Conservation (phyloP, 2,113 vertebrate genomes). For the Casuarius casuarius region DNA sequence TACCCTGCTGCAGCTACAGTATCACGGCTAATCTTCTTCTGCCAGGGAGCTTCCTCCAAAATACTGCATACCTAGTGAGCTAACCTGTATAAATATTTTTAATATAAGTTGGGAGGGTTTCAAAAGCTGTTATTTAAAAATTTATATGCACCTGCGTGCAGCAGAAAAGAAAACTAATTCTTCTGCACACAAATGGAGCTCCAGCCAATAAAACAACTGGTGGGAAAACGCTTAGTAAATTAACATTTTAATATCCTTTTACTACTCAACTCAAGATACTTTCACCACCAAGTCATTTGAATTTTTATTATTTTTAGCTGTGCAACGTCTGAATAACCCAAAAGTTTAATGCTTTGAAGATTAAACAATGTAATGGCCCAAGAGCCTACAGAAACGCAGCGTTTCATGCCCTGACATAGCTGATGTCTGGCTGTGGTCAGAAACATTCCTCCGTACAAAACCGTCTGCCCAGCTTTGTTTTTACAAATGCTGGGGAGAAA, state of each 20-base stretch:
- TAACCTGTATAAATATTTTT: constrained; percentile 39
- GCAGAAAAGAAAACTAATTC: constrained; percentile 43
- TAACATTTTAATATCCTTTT: constrained; percentile 66
- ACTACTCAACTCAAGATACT: constrained; percentile 46
- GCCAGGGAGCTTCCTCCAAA: constrained; percentile 39
- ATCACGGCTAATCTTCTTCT: neutral
- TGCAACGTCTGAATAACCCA: constrained; percentile 34
- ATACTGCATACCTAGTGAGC: neutral
- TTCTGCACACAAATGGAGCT: constrained; percentile 25
- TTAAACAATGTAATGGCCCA: constrained; percentile 58
- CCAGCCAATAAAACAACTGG: constrained; percentile 53
- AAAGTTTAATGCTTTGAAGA: constrained; percentile 64
- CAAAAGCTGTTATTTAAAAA: constrained; percentile 56
- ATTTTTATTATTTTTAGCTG: constrained; percentile 70
- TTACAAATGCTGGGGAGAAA: neutral
- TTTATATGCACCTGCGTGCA: constrained; percentile 35
- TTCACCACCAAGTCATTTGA: constrained; percentile 62
- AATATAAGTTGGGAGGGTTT: constrained; percentile 29
- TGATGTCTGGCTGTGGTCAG: constrained; percentile 59
- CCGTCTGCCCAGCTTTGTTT: constrained; percentile 49
- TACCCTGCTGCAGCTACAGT: neutral
- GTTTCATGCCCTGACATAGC: constrained; percentile 54
- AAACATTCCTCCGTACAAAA: constrained; percentile 37
- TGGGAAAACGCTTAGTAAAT: constrained; percentile 53
- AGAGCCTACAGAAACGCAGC: constrained; percentile 32